phyloP scores from a whole-genome alignment of 2,797 vertebrate genomes.

The Lepidocolaptes lacrymiger region DNA sequence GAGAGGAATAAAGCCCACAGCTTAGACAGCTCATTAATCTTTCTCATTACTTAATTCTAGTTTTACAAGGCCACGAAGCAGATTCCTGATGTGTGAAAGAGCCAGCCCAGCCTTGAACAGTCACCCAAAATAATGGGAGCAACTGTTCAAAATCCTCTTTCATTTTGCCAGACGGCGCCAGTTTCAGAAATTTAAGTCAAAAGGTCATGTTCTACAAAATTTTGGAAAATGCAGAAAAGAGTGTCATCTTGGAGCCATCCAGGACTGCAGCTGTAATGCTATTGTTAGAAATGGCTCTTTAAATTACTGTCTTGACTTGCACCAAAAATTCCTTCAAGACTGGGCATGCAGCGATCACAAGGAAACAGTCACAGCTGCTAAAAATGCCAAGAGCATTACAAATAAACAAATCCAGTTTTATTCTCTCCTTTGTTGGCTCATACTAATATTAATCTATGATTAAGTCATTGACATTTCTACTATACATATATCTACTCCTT shows the following conservation, averaged over 20 bases:
- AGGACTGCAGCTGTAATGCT: background rate
- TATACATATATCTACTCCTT: background rate
- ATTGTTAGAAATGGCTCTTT: conserved; percentile 15
- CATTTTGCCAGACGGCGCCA: background rate
- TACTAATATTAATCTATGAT: conserved; percentile 45
- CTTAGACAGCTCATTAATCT: conserved; percentile 44
- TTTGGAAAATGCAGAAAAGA: background rate
- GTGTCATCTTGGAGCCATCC: background rate
- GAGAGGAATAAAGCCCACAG: background rate
- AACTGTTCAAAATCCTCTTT: background rate
- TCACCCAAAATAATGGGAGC: background rate
- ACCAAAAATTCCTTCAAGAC: conserved; percentile 65
- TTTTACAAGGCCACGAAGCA: conserved; percentile 1
- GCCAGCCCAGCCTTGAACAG: background rate
- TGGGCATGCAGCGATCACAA: conserved; percentile 33
- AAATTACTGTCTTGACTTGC: conserved; percentile 56
- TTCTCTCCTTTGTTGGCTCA: background rate
- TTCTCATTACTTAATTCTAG: conserved; percentile 34
- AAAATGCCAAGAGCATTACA: conserved; percentile 66
- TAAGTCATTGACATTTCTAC: background rate
- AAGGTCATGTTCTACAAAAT: background rate
- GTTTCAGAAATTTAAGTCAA: conserved; percentile 1
- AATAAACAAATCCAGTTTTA: conserved; percentile 17
- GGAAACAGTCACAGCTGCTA: conserved; percentile 59
- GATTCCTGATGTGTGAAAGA: conserved; percentile 7